These are phyloP conservation scores for Pedionomus torquatus DNA, from an alignment of 2,113 vertebrate species.

Conservation along the genomic window DNA sequence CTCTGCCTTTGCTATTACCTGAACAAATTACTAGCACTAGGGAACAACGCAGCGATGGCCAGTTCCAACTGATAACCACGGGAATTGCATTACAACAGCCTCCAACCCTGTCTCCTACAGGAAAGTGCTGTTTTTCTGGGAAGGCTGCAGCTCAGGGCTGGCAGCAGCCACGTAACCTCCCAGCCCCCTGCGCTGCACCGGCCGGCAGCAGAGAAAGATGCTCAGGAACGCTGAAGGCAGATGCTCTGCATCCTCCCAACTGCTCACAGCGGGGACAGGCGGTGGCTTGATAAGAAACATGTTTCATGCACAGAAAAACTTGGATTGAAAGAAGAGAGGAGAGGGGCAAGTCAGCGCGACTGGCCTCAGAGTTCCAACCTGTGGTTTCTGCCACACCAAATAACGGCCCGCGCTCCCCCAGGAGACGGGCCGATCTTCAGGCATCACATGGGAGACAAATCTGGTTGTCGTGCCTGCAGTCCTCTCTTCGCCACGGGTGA, in stretches of 20 bases:
- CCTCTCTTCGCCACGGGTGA: not conserved
- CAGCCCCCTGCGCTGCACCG: not conserved
- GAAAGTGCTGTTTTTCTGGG: not conserved
- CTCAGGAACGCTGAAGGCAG: not conserved
- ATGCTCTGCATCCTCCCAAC: not conserved
- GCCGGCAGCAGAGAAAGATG: not conserved
- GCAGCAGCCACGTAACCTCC: not conserved
- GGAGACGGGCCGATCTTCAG: not conserved
- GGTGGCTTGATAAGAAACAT: not conserved
- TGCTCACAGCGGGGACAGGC: not conserved
- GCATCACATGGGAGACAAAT: not conserved
- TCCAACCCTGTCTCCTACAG: not conserved
- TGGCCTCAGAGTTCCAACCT: not conserved
- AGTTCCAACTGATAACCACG: not conserved
- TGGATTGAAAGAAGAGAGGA: not conserved
- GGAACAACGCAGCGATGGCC: fast-evolving
- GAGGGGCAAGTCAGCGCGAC: not conserved
- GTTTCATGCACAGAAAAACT: not conserved
- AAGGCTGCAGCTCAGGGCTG: not conserved
- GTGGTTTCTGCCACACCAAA: fast-evolving
- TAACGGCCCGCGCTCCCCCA: not conserved
- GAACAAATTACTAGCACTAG: not conserved
- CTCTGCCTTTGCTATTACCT: not conserved
- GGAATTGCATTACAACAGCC: not conserved
- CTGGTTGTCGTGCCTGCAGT: fast-evolving